Evolutionary conservation across 2,797 vertebrate genomes (phyloP).

Genomic region (Coranthus polyacanthus): DNA sequence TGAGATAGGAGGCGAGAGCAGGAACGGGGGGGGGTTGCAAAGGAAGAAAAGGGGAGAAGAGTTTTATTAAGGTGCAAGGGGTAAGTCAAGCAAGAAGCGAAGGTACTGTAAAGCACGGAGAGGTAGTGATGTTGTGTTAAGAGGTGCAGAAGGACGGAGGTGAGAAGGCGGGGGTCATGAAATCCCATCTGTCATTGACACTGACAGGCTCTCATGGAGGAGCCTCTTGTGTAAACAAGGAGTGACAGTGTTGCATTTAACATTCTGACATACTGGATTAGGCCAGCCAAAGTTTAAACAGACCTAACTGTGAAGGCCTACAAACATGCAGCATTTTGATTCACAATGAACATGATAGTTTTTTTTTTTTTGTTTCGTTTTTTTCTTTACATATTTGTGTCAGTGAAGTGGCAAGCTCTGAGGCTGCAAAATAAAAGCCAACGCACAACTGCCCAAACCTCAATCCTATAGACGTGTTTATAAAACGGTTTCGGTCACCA

Average conservation of each 20-base stretch:
- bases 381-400: too few species aligned
- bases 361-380: too few species aligned
- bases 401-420: too few species aligned
- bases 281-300: neutral
- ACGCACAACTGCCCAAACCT: too few species aligned
- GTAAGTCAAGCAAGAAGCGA: neutral
- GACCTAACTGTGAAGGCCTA: too few species aligned
- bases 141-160: neutral
- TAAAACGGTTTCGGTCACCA: too few species aligned
- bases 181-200: slow-evolving; percentile 9
- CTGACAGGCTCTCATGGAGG: slow-evolving; percentile 9
- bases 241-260: neutral
- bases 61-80: slow-evolving; percentile 20
- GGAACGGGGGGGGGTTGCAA: slow-evolving; percentile 14
- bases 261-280: neutral
- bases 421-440: too few species aligned
- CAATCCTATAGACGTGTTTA: too few species aligned
- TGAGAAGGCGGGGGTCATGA: neutral
- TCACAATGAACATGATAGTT: too few species aligned
- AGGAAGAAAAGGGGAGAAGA: slow-evolving; percentile 12
- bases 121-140: slow-evolving; percentile 13
- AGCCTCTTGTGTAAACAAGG: slow-evolving; percentile 9
- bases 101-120: neutral
- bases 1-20: too few species aligned
- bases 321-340: too few species aligned